Percentiles rank a stretch among this genome's conserved stretches.
These are phyloP conservation scores for Merodon equestris DNA, from an alignment of 2,888 invertebrate species.

Conservation along the genomic window DNA sequence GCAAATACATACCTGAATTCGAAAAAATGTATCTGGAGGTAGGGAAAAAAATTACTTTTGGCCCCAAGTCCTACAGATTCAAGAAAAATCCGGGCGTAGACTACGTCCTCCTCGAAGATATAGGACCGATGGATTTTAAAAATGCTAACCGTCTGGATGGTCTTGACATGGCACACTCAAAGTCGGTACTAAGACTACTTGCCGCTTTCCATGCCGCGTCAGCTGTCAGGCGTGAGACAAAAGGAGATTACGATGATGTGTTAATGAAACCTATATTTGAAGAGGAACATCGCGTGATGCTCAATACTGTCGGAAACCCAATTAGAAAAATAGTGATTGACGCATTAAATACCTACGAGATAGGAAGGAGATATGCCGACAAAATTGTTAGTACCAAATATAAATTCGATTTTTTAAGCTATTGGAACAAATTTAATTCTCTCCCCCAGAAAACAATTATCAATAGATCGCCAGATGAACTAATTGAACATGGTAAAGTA, in stretches of 20 bases:
- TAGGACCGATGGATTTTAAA: constrained; percentile 73
- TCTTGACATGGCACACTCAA: constrained; percentile 71
- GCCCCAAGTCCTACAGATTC: constrained; percentile 73
- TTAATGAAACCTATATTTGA: constrained; percentile 67
- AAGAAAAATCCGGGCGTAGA: constrained; percentile 71
- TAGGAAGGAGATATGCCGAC: constrained; percentile 69
- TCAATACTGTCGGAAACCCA: constrained; percentile 67
- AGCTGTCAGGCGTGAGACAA: constrained; percentile 70
- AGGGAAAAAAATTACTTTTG: constrained; percentile 72
- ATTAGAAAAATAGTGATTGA: constrained; percentile 38
- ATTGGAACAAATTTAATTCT: background rate
- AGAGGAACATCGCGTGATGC: constrained; percentile 52
- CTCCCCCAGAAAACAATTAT: constrained; percentile 10
- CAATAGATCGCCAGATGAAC: constrained; percentile 59
- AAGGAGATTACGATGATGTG: constrained; percentile 69
- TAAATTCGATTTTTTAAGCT: background rate
- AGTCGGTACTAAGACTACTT: constrained; percentile 72
- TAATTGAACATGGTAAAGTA: constrained; percentile 20
- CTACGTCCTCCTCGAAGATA: constrained; percentile 75
- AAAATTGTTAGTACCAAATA: constrained; percentile 70
- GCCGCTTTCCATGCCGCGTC: constrained; percentile 76
- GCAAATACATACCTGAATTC: constrained; percentile 73
- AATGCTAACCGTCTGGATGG: constrained; percentile 73
- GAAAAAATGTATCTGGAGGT: constrained; percentile 73
- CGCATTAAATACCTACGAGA: constrained; percentile 60